These are phyloP conservation scores for Oceanites oceanicus DNA, from an alignment of 2,113 vertebrate genomes.

Conservation along the genomic window DNA sequence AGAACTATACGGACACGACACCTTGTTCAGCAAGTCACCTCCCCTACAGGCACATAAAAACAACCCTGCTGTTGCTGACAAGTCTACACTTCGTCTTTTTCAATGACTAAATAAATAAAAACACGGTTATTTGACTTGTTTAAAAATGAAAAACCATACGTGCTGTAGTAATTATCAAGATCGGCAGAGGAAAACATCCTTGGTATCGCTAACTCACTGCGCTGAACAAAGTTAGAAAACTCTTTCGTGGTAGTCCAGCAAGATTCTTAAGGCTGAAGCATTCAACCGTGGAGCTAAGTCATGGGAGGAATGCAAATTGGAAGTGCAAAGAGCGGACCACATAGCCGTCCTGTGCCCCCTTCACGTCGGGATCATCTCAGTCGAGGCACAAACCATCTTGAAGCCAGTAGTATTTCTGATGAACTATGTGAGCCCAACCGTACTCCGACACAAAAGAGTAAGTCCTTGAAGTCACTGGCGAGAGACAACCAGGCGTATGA, in stretches of 20 bases:
- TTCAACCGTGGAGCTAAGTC: neutral
- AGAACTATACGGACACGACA: neutral
- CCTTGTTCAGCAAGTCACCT: neutral
- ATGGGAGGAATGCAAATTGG: fast-evolving
- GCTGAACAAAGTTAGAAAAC: neutral
- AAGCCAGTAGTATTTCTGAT: neutral
- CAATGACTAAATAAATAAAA: neutral
- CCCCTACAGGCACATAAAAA: fast-evolving
- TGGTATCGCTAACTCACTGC: neutral
- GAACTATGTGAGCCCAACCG: fast-evolving
- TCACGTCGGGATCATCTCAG: fast-evolving
- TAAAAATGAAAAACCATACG: too few species aligned
- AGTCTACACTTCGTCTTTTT: neutral
- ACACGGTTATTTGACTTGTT: neutral
- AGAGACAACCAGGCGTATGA: neutral
- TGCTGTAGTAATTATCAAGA: neutral
- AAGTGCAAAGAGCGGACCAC: neutral
- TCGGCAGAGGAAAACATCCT: neutral
- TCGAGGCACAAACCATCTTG: fast-evolving
- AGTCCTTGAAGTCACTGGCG: neutral
- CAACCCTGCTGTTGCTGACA: neutral
- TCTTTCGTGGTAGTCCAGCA: fast-evolving
- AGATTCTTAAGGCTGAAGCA: neutral
- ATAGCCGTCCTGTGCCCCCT: neutral
- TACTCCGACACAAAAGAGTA: fast-evolving